Evolutionary conservation across 2,113 vertebrate genomes (phyloP).

Genomic region (Lynx canadensis): DNA sequence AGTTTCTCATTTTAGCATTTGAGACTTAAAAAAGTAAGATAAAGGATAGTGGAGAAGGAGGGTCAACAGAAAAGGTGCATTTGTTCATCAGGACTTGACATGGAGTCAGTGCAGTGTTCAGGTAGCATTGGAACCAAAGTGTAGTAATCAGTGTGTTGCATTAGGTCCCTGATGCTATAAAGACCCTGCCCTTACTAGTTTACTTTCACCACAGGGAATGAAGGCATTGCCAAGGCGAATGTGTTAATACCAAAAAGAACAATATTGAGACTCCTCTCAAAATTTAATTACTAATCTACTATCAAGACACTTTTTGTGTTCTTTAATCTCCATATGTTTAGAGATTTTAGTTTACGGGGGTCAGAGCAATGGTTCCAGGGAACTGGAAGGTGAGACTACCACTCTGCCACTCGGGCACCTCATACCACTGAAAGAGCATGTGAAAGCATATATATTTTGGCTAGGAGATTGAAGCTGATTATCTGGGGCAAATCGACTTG

Average conservation of each 20-base stretch:
- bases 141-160: background rate
- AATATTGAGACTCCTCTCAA: background rate
- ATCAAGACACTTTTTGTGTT: background rate
- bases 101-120: background rate
- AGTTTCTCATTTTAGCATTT: background rate
- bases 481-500: background rate
- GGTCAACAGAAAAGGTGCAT: background rate
- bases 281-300: background rate
- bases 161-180: background rate
- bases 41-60: background rate
- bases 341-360: background rate
- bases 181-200: background rate
- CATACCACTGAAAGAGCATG: background rate
- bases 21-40: background rate
- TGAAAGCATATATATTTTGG: background rate
- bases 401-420: background rate
- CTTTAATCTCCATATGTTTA: background rate
- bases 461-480: background rate
- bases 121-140: background rate
- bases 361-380: background rate
- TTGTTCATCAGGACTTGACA: background rate
- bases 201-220: accelerated
- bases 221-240: background rate
- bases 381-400: background rate
- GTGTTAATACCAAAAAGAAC: background rate